Percentiles rank a stretch among this genome's conserved stretches.
Conservation (phyloP, 2,888 invertebrate genomes). For the Xestia xanthographa region DNA sequence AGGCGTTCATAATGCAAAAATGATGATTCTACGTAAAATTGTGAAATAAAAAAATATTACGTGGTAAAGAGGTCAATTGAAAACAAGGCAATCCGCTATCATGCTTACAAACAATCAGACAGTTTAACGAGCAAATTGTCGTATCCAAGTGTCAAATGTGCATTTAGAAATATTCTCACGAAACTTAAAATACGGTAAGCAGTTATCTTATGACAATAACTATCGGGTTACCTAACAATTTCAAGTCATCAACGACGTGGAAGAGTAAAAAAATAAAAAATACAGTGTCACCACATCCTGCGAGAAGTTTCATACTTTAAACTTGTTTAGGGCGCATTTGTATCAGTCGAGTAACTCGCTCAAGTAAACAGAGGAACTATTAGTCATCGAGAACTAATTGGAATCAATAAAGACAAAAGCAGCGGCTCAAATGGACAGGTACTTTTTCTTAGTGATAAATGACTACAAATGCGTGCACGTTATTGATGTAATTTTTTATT, state of each 20-base stretch:
- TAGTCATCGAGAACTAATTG: conserved; percentile 66
- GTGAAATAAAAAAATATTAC: conserved; percentile 58
- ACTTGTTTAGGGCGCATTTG: conserved; percentile 68
- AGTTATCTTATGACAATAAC: conserved; percentile 59
- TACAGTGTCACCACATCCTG: conserved; percentile 69
- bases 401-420: conserved; percentile 65
- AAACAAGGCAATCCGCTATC: conserved; percentile 30
- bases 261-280: conserved; percentile 56
- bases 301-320: conserved; percentile 68
- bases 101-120: conserved; percentile 44
- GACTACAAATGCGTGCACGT: conserved; percentile 45
- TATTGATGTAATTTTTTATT: conserved; percentile 55
- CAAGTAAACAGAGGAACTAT: conserved; percentile 56
- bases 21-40: conserved; percentile 56
- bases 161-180: conserved; percentile 68
- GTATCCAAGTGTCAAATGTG: conserved; percentile 60
- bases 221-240: conserved; percentile 74
- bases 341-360: conserved; percentile 66
- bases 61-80: conserved; percentile 51
- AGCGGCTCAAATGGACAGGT: conserved; percentile 55
- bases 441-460: conserved; percentile 65
- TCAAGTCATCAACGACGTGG: conserved; percentile 63
- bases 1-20: conserved; percentile 65
- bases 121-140: conserved; percentile 54
- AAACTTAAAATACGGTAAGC: conserved; percentile 58